A percentile compares a stretch with the other conserved stretches of the same genome.
phyloP scores from a whole-genome alignment of 2,888 invertebrate species.

The Phaedon cochleariae region DNA sequence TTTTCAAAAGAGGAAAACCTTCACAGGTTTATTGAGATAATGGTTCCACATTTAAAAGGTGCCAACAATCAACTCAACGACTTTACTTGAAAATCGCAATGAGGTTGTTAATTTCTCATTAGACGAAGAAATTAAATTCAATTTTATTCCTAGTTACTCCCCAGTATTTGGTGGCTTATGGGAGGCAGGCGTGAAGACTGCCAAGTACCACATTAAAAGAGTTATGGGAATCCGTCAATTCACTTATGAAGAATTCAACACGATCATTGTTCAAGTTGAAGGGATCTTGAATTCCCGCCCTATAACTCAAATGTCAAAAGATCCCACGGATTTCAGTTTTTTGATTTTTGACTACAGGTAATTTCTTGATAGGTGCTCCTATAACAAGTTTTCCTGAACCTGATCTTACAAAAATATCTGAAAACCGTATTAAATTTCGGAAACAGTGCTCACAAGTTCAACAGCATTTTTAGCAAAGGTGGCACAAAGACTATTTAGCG shows the following conservation, averaged over 20 bases:
- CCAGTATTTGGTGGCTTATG: conserved; percentile 43
- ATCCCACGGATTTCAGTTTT: conserved; percentile 40
- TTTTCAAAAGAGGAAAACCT: conserved; percentile 34
- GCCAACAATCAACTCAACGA: conserved; percentile 20
- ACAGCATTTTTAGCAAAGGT: conserved; percentile 42
- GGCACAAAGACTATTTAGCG: conserved; percentile 44
- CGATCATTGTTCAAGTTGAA: conserved; percentile 49
- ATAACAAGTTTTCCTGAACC: conserved; percentile 30
- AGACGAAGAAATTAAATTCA: background rate
- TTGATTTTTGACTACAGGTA: conserved; percentile 45
- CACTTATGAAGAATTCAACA: conserved; percentile 49
- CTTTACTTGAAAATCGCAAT: conserved; percentile 1
- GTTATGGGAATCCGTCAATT: conserved; percentile 38
- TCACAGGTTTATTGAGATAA: conserved; percentile 34
- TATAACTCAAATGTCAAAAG: conserved; percentile 39
- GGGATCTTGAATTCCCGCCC: conserved; percentile 50
- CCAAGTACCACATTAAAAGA: conserved; percentile 47
- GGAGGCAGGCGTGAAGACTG: conserved; percentile 50
- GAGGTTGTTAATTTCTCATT: background rate
- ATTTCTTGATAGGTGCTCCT: conserved; percentile 43
- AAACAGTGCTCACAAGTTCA: conserved; percentile 37
- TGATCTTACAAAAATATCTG: conserved; percentile 23
- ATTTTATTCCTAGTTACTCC: conserved; percentile 3
- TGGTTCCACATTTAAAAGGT: conserved; percentile 36
- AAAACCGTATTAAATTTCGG: conserved; percentile 38